Conservation (phyloP, 2,113 vertebrate species). For the Oplegnathus fasciatus region DNA sequence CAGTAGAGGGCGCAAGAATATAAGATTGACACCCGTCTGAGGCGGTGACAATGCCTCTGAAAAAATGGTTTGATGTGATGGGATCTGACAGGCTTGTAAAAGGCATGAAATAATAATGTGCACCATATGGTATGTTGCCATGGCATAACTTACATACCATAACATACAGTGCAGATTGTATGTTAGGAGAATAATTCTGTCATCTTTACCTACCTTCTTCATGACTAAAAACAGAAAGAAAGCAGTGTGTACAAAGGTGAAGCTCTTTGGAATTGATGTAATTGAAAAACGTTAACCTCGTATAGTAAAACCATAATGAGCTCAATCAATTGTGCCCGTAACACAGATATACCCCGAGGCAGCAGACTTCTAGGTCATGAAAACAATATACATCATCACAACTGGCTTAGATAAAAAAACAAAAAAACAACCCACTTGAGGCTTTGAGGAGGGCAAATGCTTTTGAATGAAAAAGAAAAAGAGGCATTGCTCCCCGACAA, state of each 20-base stretch:
- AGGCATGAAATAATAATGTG: conserved; percentile 45
- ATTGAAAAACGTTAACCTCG: conserved; percentile 40
- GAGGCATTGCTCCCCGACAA: conserved; percentile 38
- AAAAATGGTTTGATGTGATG: conserved; percentile 22
- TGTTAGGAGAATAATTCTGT: not conserved
- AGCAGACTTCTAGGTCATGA: conserved; percentile 65
- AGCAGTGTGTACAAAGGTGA: not conserved
- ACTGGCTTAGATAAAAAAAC: conserved; percentile 23
- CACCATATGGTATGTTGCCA: not conserved
- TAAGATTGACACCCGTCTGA: conserved; percentile 31
- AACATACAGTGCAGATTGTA: not conserved
- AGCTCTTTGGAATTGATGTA: conserved; percentile 36
- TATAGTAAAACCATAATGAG: conserved; percentile 39
- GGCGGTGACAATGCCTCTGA: not conserved
- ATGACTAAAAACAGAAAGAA: conserved; percentile 16
- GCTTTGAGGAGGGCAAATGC: conserved; percentile 61
- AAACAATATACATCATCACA: conserved; percentile 65
- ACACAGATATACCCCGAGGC: conserved; percentile 46
- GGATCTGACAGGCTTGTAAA: conserved; percentile 39
- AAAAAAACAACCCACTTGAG: conserved; percentile 35
- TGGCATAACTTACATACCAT: conserved; percentile 8
- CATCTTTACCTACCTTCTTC: conserved; percentile 3
- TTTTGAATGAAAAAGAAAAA: conserved; percentile 63
- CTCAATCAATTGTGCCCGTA: conserved; percentile 35
- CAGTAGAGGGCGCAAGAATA: conserved; percentile 65